phyloP scores from a whole-genome alignment of 2,113 vertebrate species.

The Monarcha castaneiventris region DNA sequence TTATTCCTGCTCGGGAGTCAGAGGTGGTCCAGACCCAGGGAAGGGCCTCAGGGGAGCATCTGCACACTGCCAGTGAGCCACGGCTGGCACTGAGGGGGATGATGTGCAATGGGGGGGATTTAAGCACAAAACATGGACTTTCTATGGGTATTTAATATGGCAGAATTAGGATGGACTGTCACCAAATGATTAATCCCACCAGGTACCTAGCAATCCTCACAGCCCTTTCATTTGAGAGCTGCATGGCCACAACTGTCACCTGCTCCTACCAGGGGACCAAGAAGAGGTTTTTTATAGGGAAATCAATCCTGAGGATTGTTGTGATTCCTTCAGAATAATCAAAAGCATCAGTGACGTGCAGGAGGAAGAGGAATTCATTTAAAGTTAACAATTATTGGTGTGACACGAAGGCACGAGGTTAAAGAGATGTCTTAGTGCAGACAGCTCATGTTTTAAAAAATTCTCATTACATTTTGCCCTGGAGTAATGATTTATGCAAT shows the following conservation, averaged over 20 bases:
- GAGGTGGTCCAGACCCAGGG: neutral
- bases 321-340: conserved; percentile 17
- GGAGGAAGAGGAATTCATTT: neutral
- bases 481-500: conserved; percentile 6
- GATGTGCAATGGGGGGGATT: conserved; percentile 15
- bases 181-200: conserved; percentile 61
- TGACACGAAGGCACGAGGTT: neutral
- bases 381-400: neutral
- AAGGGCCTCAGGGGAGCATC: neutral
- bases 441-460: conserved; percentile 38
- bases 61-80: too few relatives aligned
- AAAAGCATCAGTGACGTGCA: neutral
- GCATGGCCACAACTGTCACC: conserved; percentile 41
- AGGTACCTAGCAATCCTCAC: conserved; percentile 53
- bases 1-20: conserved; percentile 2
- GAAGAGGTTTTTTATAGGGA: conserved; percentile 26
- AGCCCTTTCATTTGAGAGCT: conserved; percentile 69
- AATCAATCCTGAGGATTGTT: conserved; percentile 7
- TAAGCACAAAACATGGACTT: conserved; percentile 58
- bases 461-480: conserved; percentile 21
- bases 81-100: neutral
- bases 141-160: conserved; percentile 39
- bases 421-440: conserved; percentile 22
- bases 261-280: neutral
- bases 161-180: conserved; percentile 58